Evolutionary conservation across 2,888 invertebrate species (phyloP).

Genomic region (Cotesia congregata): DNA sequence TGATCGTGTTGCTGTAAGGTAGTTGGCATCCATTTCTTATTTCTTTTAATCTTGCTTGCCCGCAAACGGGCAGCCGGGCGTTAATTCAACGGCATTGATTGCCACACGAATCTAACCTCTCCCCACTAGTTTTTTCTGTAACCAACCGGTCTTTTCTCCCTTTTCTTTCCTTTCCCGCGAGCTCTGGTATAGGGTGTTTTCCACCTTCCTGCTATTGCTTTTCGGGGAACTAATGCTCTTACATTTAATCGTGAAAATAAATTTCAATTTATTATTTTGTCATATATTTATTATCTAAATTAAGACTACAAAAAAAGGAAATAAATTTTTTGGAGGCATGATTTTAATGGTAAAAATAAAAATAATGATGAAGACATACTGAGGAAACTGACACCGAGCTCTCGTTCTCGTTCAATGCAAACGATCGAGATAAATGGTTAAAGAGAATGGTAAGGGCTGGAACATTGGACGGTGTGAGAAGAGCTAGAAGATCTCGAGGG

Average conservation of each 20-base stretch:
- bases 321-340: slow-evolving; percentile 20
- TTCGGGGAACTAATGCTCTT: not conserved
- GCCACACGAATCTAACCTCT: slow-evolving; percentile 62
- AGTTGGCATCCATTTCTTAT: slow-evolving; percentile 67
- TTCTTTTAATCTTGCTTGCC: slow-evolving; percentile 70
- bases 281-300: not conserved
- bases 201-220: slow-evolving; percentile 9
- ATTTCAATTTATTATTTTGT: not conserved
- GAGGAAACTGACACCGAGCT: slow-evolving; percentile 36
- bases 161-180: not conserved
- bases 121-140: slow-evolving; percentile 33
- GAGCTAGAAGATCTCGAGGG: slow-evolving; percentile 27
- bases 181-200: not conserved
- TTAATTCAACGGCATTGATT: slow-evolving; percentile 70
- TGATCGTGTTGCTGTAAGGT: slow-evolving; percentile 50
- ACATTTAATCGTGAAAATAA: not conserved
- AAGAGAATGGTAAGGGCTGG: slow-evolving; percentile 50
- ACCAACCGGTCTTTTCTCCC: slow-evolving; percentile 1
- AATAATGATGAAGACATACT: slow-evolving; percentile 27
- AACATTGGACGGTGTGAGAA: slow-evolving; percentile 44
- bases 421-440: slow-evolving; percentile 67
- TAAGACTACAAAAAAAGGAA: not conserved
- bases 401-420: slow-evolving; percentile 59
- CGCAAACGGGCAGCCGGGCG: slow-evolving; percentile 69
- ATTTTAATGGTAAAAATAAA: slow-evolving; percentile 21